phyloP scores from a whole-genome alignment of 2,797 vertebrate species.

The Cetoscarus ocellatus region DNA sequence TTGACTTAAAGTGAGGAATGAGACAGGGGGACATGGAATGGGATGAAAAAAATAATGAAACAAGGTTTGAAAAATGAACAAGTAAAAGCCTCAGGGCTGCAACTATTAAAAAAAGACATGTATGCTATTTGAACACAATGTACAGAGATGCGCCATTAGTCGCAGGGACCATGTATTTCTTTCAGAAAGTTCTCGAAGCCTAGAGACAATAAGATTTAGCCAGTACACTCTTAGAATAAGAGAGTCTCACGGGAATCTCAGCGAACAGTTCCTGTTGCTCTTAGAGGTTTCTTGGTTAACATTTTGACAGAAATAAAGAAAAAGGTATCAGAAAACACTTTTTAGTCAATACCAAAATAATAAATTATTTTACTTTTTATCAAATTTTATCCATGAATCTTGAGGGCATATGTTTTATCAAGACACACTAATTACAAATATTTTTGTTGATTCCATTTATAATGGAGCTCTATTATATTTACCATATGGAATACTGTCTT shows the following conservation, averaged over 20 bases:
- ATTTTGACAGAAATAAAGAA: neutral
- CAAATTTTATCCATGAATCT: too few relatives aligned
- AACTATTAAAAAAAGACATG: conserved; percentile 8
- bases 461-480: too few relatives aligned
- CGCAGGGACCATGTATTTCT: neutral
- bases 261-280: too few relatives aligned
- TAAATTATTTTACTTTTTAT: too few relatives aligned
- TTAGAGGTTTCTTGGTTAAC: neutral
- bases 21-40: neutral
- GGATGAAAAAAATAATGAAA: conserved; percentile 27
- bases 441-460: too few relatives aligned
- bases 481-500: too few relatives aligned
- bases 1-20: conserved; percentile 23
- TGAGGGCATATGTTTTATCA: too few relatives aligned
- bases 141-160: conserved; percentile 3
- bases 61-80: neutral
- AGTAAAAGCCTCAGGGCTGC: neutral
- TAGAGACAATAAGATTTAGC: neutral
- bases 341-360: too few relatives aligned
- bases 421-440: too few relatives aligned
- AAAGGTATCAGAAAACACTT: too few relatives aligned
- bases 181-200: conserved; percentile 7
- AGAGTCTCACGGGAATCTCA: neutral
- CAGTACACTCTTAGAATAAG: neutral
- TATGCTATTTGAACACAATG: neutral